phyloP scores from a whole-genome alignment of 35 echinoderm and acorn worm species.

The Ophiothrix spiculata region DNA sequence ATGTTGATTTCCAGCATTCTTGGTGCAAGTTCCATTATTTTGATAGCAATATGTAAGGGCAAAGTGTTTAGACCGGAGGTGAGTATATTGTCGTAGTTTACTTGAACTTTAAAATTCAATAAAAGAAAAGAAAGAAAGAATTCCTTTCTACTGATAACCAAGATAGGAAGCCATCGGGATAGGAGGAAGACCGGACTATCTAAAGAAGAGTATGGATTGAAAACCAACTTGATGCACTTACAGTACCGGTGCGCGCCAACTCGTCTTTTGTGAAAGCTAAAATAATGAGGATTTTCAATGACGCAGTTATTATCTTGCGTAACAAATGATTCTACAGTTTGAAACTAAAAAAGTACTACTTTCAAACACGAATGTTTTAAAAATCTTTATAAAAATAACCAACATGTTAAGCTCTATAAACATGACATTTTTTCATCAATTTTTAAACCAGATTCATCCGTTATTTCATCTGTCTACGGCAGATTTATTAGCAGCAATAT shows the following conservation, averaged over 20 bases:
- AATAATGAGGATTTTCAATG: no score
- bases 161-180: not conserved
- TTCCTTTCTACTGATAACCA: not conserved
- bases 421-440: not conserved
- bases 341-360: not conserved
- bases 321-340: not conserved
- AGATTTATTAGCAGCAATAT: slow-evolving; percentile 20
- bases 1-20: slow-evolving; percentile 26
- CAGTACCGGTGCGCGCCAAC: no score
- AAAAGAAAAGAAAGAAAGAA: not conserved
- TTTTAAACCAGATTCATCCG: slow-evolving; percentile 6
- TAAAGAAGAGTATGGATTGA: not conserved
- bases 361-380: not conserved
- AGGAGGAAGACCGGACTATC: not conserved
- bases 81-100: not conserved
- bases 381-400: not conserved
- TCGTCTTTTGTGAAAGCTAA: no score
- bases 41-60: not conserved
- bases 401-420: not conserved
- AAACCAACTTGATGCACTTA: no score
- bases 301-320: not conserved
- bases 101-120: not conserved
- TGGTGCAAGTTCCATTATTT: slow-evolving; percentile 24
- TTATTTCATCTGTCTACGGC: slow-evolving; percentile 33
- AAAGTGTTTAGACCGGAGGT: slow-evolving; percentile 24